Base-by-base conservation (phyloP, 2,797 vertebrate genomes). In the Tachyglossus aculeatus region DNA sequence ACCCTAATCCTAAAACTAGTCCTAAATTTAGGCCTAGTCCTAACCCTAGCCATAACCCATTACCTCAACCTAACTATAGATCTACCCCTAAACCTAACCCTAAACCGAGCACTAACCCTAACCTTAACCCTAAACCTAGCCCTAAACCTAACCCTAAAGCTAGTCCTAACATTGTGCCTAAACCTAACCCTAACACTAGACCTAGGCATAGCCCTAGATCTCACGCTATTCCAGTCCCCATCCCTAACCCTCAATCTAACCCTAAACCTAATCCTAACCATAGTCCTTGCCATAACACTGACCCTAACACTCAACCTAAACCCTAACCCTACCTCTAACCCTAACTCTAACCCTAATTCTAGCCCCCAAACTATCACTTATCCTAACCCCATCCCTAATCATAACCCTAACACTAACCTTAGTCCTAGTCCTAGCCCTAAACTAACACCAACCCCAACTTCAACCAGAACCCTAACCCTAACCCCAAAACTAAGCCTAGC, bases 31-130 rank as follows among this genome's bases (percentile, higher is more conserved):
- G 59, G 67, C 72, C 48, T 62, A 76, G 62, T 72, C 67, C 38
- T 62, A 76, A 43, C 67, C 67, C 48, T 50, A 76, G 45, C 72
- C 67, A 36, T 53, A 71, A 54, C 72, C 67, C 38, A 62, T 76
- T 62, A 72, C 72, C 48, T 59, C 63, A 55, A 67, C 71, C 34
- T 36, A 50, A 48, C 7, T 67, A 72, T 22, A 4, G 76, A 3
- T 72, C 72, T n/a, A 31, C 48, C n/a, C n/a, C 56, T 56, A 41
- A 48, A 67, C 56, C 51, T 48, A 61, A 55, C 56, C 43, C 40
- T 48, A 51, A 55, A 67, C 43, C 38, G 51, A 52, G 44, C 45
- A 45, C 38, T 37, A 50, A 41, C 67, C 67, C 50, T 50, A 70
- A 55, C 56, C 67, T 40, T 51, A 70, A 55, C 67, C 6, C 13